phyloP scores from a whole-genome alignment of 2,113 vertebrate genomes.

The Eleginops maclovinus region DNA sequence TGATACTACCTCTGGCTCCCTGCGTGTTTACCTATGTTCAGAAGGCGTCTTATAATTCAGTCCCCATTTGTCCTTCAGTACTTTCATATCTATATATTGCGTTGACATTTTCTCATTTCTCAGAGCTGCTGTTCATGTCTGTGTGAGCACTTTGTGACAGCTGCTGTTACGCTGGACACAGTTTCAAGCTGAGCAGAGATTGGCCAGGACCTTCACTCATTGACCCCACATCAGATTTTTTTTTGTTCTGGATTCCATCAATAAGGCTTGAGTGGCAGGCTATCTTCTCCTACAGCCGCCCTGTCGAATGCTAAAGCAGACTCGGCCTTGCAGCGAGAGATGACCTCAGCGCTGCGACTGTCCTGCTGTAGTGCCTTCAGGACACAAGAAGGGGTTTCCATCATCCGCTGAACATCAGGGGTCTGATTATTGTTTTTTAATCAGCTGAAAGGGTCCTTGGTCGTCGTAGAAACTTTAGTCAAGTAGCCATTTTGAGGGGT shows the following conservation, averaged over 20 bases:
- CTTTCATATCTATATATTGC: slow-evolving; percentile 49
- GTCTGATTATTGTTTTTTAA: slow-evolving; percentile 43
- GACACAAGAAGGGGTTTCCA: slow-evolving; percentile 46
- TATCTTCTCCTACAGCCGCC: slow-evolving; percentile 32
- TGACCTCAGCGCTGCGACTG: slow-evolving; percentile 57
- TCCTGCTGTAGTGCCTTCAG: slow-evolving; percentile 41
- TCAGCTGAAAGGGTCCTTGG: slow-evolving; percentile 39
- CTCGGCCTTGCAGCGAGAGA: slow-evolving; percentile 49
- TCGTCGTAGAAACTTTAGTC: slow-evolving; percentile 42
- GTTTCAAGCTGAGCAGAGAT: slow-evolving; percentile 55
- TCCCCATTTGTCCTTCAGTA: slow-evolving; percentile 33
- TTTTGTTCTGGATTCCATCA: slow-evolving; percentile 60
- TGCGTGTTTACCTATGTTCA: slow-evolving; percentile 10
- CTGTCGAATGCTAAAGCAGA: slow-evolving; percentile 53
- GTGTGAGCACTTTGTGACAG: slow-evolving; percentile 58
- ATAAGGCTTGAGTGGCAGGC: slow-evolving; percentile 66
- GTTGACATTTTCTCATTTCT: slow-evolving; percentile 59
- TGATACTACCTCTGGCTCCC: background rate
- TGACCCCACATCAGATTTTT: slow-evolving; percentile 56
- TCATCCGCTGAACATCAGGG: slow-evolving; percentile 28
- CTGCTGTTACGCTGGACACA: slow-evolving; percentile 50
- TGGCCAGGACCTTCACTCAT: slow-evolving; percentile 54
- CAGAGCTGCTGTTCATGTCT: slow-evolving; percentile 29
- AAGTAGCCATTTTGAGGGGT: slow-evolving; percentile 47
- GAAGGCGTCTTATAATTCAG: slow-evolving; percentile 28